Base-by-base conservation (phyloP, 2,113 vertebrate species). In the Halcyon malimbica region DNA sequence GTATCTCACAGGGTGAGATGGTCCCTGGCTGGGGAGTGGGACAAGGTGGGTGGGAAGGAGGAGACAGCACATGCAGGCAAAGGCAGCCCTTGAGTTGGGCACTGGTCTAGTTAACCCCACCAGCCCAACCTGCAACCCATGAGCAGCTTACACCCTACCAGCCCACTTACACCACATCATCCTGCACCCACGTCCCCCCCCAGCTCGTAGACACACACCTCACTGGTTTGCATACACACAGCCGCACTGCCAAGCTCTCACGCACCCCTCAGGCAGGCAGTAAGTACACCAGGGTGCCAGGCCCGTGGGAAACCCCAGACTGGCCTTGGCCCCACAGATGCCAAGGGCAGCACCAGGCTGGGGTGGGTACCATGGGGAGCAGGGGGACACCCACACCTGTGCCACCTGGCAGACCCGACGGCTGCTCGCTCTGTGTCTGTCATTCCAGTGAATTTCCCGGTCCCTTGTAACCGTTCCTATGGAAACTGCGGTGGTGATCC, bases 381-480 rank as follows among this genome's bases (percentile, higher is more conserved):
- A 1, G 4, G 54, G 46, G 37, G 25, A 41, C 41, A n/a, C 23
- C 2, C 4, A 15, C 57, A 73, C 59, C 83, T 13, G 2, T 53
- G 73, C 53, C 53, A 60, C 33, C 60, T 44, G 7, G 2, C 25
- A 63, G 31, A 53, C 53, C 83, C 70, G 2, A 3, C 16, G 3
- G 69, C 87, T 60, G 48, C 37, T 85, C 4, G 0, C 70, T 24
- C 70, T 24, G 1, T 37, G 68, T 82, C 75, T 44, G 67, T 73
- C 94, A 96, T 91, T 84, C 82, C 70, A 41, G 46, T 86, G 93
- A 95, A 96, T 95, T 96, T 95, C 93, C 96, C 13, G 59, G 90
- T 93, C 87, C 89, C 94, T 46, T 39, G 67, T 91, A 93, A 51
- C 91, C 13, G 95, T 96, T 97, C 93, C 96, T 93, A 97, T 97